Percentiles rank a stretch among this genome's conserved stretches.
phyloP scores from a whole-genome alignment of 2,113 vertebrate genomes.

The Calidris pugnax region DNA sequence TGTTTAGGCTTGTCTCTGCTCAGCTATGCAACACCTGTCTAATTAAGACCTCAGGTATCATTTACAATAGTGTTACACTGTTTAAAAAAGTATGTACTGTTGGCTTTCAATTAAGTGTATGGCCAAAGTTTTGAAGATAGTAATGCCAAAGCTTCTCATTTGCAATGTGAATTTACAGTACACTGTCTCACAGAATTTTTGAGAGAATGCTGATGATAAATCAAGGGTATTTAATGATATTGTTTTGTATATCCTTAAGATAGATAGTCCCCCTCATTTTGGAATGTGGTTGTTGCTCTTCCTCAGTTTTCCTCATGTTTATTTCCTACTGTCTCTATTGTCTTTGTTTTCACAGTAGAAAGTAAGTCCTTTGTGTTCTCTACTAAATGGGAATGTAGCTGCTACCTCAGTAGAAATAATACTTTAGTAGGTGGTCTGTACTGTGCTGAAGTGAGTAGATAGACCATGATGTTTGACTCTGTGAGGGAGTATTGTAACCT shows the following conservation, averaged over 20 bases:
- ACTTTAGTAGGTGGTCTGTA: neutral
- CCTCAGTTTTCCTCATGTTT: neutral
- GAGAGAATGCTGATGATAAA: neutral
- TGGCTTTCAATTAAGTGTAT: neutral
- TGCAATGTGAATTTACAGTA: neutral
- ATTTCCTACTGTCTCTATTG: neutral
- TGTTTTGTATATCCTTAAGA: neutral
- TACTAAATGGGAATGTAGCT: neutral
- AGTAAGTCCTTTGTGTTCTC: neutral
- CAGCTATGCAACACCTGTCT: constrained; percentile 1
- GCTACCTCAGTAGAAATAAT: neutral
- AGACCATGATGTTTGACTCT: neutral
- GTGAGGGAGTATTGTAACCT: neutral
- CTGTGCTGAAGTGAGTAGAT: neutral
- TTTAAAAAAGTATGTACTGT: neutral
- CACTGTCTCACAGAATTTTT: neutral
- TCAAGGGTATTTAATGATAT: neutral
- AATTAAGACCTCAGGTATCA: neutral
- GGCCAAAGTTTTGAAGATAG: neutral
- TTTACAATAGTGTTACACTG: neutral
- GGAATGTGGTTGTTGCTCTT: neutral
- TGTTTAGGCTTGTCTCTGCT: constrained; percentile 38
- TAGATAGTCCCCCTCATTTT: neutral
- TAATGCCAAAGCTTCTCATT: neutral
- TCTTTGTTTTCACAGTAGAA: neutral